Percentiles rank a stretch among this genome's conserved stretches.
Evolutionary conservation across 2,797 vertebrate genomes (phyloP).

Genomic region (Pseudomugil gertrudae): DNA sequence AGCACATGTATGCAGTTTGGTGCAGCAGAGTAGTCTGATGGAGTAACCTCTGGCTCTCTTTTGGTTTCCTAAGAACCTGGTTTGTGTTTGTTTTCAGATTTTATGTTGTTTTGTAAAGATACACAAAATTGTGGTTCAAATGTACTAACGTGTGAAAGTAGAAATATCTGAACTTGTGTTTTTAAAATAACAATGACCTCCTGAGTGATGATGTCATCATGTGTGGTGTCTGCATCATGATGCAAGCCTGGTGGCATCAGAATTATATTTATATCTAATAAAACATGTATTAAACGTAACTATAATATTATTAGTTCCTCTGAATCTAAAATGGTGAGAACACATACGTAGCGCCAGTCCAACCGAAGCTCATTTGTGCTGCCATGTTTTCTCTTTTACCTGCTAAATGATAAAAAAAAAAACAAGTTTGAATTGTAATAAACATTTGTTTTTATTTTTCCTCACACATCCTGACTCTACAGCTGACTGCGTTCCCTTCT

Average conservation of each 20-base stretch:
- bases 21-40: constrained; percentile 11
- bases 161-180: too few species aligned
- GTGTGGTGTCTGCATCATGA: too few species aligned
- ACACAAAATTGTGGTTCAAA: background rate
- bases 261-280: too few species aligned
- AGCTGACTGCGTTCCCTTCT: constrained; percentile 8
- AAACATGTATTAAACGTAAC: too few species aligned
- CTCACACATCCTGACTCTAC: constrained; percentile 32
- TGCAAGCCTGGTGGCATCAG: too few species aligned
- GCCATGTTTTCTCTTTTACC: background rate
- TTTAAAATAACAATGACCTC: too few species aligned
- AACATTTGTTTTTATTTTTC: background rate
- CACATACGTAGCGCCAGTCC: too few species aligned
- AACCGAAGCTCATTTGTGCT: background rate
- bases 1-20: constrained; percentile 40
- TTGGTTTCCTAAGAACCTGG: background rate
- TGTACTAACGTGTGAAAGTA: background rate
- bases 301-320: too few species aligned
- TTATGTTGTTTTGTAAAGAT: background rate
- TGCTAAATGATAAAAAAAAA: background rate
- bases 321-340: too few species aligned
- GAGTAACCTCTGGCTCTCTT: background rate
- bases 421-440: background rate
- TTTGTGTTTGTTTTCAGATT: background rate
- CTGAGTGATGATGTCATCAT: too few species aligned